Evolutionary conservation across 1,140 invertebrate species (phyloP).

Genomic region (Drosophila simulans): DNA sequence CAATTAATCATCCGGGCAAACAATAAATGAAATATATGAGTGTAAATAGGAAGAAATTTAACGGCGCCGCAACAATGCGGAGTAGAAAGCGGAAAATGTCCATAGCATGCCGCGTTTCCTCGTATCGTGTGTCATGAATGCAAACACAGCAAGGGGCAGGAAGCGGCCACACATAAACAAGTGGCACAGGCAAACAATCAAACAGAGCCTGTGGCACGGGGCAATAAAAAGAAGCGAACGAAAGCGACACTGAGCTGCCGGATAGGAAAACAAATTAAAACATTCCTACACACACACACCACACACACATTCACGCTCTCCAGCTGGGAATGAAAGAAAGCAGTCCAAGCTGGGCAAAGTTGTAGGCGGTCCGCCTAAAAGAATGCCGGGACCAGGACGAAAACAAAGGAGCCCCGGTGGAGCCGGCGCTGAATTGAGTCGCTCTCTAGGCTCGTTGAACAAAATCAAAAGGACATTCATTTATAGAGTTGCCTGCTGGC

Average conservation of each 20-base stretch:
- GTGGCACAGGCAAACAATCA: slow-evolving; percentile 73
- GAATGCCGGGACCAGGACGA: slow-evolving; percentile 58
- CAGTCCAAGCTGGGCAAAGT: slow-evolving; percentile 28
- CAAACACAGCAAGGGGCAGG: slow-evolving; percentile 54
- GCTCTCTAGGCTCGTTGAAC: slow-evolving; percentile 81
- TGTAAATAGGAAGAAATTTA: slow-evolving; percentile 56
- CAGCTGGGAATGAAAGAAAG: slow-evolving; percentile 26
- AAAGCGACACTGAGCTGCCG: slow-evolving; percentile 59
- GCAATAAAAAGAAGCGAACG: slow-evolving; percentile 71
- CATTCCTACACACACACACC: slow-evolving; percentile 58
- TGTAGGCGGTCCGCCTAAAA: slow-evolving; percentile 56
- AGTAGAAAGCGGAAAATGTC: slow-evolving; percentile 57
- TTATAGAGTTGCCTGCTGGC: slow-evolving; percentile 66
- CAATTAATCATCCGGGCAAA: slow-evolving; percentile 80
- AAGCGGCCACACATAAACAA: slow-evolving; percentile 52
- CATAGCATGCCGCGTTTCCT: slow-evolving; percentile 67
- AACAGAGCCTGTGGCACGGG: slow-evolving; percentile 67
- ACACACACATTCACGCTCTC: background rate
- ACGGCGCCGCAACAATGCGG: slow-evolving; percentile 43
- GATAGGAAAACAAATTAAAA: slow-evolving; percentile 84
- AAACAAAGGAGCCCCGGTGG: slow-evolving; percentile 62
- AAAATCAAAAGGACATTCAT: slow-evolving; percentile 83
- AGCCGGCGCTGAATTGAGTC: slow-evolving; percentile 75
- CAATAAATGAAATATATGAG: slow-evolving; percentile 63
- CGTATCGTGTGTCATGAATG: slow-evolving; percentile 76